These are phyloP conservation scores for Sarcophaga carnaria DNA, from an alignment of 2,888 invertebrate genomes.

Conservation along the genomic window DNA sequence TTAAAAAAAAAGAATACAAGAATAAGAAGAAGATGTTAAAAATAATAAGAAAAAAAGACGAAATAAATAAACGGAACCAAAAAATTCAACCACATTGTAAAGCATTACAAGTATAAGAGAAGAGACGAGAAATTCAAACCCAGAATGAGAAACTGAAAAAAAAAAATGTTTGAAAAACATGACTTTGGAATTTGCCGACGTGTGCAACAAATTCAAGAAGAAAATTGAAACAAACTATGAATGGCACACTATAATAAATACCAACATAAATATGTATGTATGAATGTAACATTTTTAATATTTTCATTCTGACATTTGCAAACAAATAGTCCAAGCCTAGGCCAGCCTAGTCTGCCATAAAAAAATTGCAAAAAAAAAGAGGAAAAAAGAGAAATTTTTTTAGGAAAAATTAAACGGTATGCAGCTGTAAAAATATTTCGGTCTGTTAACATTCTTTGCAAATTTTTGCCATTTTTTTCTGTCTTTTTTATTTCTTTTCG, in stretches of 20 bases:
- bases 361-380: background rate
- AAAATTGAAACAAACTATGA: constrained; percentile 52
- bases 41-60: constrained; percentile 7
- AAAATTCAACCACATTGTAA: no score
- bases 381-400: constrained; percentile 12
- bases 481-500: background rate
- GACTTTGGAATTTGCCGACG: constrained; percentile 65
- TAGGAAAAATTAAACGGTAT: constrained; percentile 36
- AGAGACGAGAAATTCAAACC: background rate
- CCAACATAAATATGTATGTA: background rate
- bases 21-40: no score
- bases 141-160: background rate
- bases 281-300: constrained; percentile 1
- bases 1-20: background rate
- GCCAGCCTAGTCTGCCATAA: background rate
- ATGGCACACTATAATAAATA: constrained; percentile 58
- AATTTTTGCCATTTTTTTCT: background rate
- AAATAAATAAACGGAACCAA: constrained; percentile 42
- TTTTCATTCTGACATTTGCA: constrained; percentile 36
- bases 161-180: constrained; percentile 63
- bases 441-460: constrained; percentile 47
- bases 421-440: constrained; percentile 64
- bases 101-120: background rate
- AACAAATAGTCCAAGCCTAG: no score
- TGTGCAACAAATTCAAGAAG: constrained; percentile 57